Base-by-base conservation (phyloP, 2,797 vertebrate genomes). In the Onychomys arenicola region DNA sequence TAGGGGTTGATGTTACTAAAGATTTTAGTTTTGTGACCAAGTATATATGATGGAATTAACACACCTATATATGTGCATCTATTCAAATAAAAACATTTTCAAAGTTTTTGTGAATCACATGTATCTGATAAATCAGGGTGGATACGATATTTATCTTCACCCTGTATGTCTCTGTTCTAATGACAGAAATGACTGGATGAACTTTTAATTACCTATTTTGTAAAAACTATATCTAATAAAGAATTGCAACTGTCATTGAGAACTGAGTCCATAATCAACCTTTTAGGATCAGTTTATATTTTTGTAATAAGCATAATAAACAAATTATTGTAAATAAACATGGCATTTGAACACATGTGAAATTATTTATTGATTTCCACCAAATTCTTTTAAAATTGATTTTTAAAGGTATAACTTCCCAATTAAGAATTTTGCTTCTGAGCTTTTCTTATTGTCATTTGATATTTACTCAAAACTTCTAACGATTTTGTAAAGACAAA, bases 381-480 rank as follows among this genome's bases (percentile, higher is more conserved):
- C 73, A 12, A 78, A 19, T 55, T 17, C 11, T 8, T 29, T 13
- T 17, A 32, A 46, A 46, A 8, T 29, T 77, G 2, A 77, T 49
- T 49, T 49, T 77, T 49, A 16, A 32, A 49, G 27, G 27, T 49
- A 77, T 17, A 2, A 49, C 27, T 17, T 77, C 29, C 40, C 29
- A 49, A 49, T 82, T 63, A 93, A 77, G 5, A 59, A 55, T 78
- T 91, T 95, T 85, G 34, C 6, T 96, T 90, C 40, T 82, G 13
- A 13, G 23, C 0, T 37, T 25, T 84, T 93, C 52, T 90, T 21
- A 65, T 83, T 95, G 8, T 77, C 73, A 63, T 82, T 89, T 90
- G 63, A 65, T 81, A 87, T 71, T 96, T 76, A 46, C 55, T 92
- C 43, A 46, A 91, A 94, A 59, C 8, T 0, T 7, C 10, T 19